These are phyloP conservation scores for Sphaerodactylus townsendi DNA, from an alignment of 2,113 vertebrate genomes.

Conservation along the genomic window DNA sequence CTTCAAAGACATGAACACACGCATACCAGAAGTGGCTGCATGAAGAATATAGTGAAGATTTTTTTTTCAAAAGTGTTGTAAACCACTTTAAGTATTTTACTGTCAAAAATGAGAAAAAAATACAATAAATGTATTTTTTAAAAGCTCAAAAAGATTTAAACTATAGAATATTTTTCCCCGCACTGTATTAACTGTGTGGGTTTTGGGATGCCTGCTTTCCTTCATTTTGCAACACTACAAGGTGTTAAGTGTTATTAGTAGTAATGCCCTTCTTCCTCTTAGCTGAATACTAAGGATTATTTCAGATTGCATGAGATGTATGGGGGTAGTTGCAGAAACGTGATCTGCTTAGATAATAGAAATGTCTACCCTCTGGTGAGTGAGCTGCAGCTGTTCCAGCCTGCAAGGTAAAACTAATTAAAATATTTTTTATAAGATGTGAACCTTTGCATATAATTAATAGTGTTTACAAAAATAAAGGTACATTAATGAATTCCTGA, in stretches of 20 bases:
- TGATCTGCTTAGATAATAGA: slow-evolving; percentile 29
- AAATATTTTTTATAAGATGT: slow-evolving; percentile 42
- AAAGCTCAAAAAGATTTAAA: background rate
- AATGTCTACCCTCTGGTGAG: slow-evolving; percentile 19
- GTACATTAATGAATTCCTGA: slow-evolving; percentile 5
- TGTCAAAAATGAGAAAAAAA: too few species aligned
- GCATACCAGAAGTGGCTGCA: too few species aligned
- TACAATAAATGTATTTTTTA: too few species aligned
- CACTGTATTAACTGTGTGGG: background rate
- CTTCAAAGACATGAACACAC: too few species aligned
- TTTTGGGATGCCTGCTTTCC: background rate
- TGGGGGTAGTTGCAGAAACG: background rate
- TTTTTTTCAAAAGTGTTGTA: too few species aligned
- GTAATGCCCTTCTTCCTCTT: background rate
- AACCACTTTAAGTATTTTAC: too few species aligned
- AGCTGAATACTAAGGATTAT: background rate
- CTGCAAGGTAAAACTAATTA: slow-evolving; percentile 51
- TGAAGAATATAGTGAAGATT: too few species aligned
- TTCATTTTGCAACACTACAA: slow-evolving; percentile 1
- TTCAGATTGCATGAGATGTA: background rate
- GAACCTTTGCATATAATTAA: background rate
- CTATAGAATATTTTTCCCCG: background rate
- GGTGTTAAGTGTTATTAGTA: background rate
- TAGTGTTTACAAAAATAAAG: slow-evolving; percentile 8
- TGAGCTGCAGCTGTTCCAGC: slow-evolving; percentile 45